Evolutionary conservation across 2,113 vertebrate species (phyloP).

Genomic region (Sceloporus undulatus): DNA sequence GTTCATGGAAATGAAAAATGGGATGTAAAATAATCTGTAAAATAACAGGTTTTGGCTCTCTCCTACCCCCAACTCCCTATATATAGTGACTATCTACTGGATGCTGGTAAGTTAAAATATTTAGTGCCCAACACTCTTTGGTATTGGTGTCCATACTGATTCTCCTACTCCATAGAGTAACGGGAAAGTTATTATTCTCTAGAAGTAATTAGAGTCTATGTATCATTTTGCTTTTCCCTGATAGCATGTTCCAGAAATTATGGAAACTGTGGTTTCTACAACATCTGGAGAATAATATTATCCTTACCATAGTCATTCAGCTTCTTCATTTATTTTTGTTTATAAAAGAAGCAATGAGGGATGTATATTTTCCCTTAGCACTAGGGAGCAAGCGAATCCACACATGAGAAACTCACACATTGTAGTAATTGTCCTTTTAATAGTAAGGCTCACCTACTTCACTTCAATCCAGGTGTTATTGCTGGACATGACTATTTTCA

Average conservation of each 20-base stretch:
- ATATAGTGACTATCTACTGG: too few species aligned
- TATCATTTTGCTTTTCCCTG: too few species aligned
- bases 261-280: background rate
- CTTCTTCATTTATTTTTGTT: background rate
- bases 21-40: slow-evolving; percentile 55
- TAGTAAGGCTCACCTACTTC: background rate
- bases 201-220: too few species aligned
- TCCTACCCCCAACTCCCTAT: too few species aligned
- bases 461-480: background rate
- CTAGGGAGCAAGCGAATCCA: background rate
- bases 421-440: background rate
- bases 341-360: background rate
- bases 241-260: background rate
- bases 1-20: slow-evolving; percentile 54
- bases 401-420: background rate
- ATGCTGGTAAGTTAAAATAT: too few species aligned
- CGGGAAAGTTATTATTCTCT: too few species aligned
- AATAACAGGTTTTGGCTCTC: background rate
- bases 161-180: too few species aligned
- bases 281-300: background rate
- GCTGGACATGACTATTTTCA: background rate
- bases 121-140: too few species aligned
- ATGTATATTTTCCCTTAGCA: background rate
- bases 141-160: too few species aligned
- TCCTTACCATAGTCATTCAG: background rate